Base-by-base conservation (phyloP, 2,888 invertebrate genomes). In the Meganola albula region DNA sequence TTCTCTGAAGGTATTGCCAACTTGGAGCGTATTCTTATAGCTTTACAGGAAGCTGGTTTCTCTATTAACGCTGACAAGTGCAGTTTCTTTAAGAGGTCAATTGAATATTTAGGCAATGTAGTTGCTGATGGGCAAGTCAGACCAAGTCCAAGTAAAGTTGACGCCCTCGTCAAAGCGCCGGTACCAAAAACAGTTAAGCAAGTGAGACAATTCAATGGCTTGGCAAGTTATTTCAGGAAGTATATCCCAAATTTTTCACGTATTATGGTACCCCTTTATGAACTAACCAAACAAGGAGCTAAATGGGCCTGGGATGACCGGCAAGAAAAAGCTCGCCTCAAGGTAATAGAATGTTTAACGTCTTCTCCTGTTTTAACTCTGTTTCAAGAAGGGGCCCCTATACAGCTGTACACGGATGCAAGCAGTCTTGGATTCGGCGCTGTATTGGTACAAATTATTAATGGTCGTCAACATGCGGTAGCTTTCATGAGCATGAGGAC, bases 81-180 rank as follows among this genome's bases (percentile, higher is more conserved):
- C 9, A 8, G 3, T 0, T 58, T 58, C 20, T 49, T 59, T 8
- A 58, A 53, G 22, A 24, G 26, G 0, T 41, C 45, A 0, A 41
- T 61, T 0, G 56, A 60, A n/a, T 59, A 58, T 10, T 26, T 61
- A 0, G 59, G 59, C 0, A 51, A 54, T 12, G 27, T 59, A 0
- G 24, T 60, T 3, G n/a, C 27, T 4, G 12, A 50, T 4, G 58
- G 60, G 0, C 33, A 56, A 26, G 53, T 62, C 0, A 12, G 40
- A 1, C 62, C 60, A 0, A 62, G 52, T 13, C 51, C 54, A 1
- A 29, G 27, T 7, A 63, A 58, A 16, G 36, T 58, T 0, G 45
- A 61, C 16, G 60, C 61, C 8, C 25, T 64, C 0, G 8, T 37
- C 0, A 54, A 56, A 24, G 39, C 60, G 1, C 55, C 58, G 0